Evolutionary conservation across 2,888 invertebrate genomes (phyloP).

Genomic region (Lomographa bimaculata): DNA sequence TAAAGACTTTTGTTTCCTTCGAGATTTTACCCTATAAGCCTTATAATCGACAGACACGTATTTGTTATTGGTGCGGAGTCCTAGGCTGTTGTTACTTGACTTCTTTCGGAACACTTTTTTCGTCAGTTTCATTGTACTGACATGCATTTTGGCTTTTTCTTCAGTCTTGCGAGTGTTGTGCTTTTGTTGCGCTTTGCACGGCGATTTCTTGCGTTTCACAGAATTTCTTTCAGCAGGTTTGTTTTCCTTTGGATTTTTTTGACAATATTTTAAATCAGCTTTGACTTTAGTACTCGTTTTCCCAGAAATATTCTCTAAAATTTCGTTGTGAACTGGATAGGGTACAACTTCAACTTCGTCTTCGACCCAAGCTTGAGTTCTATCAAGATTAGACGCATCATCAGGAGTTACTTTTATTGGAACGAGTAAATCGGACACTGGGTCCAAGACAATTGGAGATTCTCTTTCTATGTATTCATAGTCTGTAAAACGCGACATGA

Average conservation of each 20-base stretch:
- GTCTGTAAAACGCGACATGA: conserved; percentile 29
- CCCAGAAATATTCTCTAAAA: conserved; percentile 39
- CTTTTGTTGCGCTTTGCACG: conserved; percentile 29
- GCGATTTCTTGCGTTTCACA: conserved; percentile 27
- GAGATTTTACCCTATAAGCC: conserved; percentile 29
- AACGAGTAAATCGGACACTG: too few species aligned
- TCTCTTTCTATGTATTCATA: conserved; percentile 35
- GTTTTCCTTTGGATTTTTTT: conserved; percentile 37
- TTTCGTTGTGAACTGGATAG: conserved; percentile 36
- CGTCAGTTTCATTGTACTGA: conserved; percentile 38
- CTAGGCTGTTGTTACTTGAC: conserved; percentile 35
- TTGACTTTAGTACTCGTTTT: conserved; percentile 41
- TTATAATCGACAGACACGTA: conserved; percentile 35
- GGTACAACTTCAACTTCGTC: conserved; percentile 43
- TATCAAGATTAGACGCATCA: conserved; percentile 41
- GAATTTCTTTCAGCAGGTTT: conserved; percentile 28
- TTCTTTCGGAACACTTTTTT: conserved; percentile 43
- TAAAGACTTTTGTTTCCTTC: conserved; percentile 33
- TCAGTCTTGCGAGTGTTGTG: conserved; percentile 29
- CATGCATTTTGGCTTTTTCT: conserved; percentile 35
- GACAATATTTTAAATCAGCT: conserved; percentile 36
- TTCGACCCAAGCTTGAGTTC: conserved; percentile 56
- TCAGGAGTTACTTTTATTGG: conserved; percentile 4
- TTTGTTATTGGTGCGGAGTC: conserved; percentile 39
- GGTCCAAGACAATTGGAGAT: conserved; percentile 31